Conservation (phyloP, 2,113 vertebrate genomes). For the Gopherus flavomarginatus region DNA sequence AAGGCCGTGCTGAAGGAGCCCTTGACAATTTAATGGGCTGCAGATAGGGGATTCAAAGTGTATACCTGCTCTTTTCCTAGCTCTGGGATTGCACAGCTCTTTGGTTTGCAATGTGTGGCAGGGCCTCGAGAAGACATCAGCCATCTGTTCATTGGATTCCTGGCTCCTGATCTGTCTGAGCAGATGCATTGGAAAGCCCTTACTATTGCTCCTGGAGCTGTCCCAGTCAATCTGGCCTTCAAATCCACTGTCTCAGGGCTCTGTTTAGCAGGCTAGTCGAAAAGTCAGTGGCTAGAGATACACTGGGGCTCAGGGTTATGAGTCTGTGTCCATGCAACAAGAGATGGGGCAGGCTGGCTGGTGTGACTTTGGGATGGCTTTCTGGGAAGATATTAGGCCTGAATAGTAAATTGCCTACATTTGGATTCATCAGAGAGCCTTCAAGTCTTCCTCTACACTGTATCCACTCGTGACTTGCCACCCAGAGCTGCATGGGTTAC, state of each 20-base stretch:
- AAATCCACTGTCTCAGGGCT: neutral
- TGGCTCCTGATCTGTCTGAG: neutral
- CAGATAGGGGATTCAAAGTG: neutral
- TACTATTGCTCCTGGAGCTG: neutral
- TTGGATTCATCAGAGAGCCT: neutral
- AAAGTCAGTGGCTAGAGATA: neutral
- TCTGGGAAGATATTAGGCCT: neutral
- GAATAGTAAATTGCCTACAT: neutral
- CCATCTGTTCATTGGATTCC: neutral
- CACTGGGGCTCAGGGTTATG: neutral
- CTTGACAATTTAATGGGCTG: rapidly evolving
- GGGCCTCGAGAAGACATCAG: neutral
- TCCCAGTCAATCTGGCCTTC: neutral
- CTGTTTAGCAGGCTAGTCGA: neutral
- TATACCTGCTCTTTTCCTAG: neutral
- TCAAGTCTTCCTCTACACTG: neutral
- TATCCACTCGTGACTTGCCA: neutral
- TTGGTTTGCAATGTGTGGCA: neutral
- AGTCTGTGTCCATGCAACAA: neutral
- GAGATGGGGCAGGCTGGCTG: neutral
- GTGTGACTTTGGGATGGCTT: neutral
- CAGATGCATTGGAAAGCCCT: neutral
- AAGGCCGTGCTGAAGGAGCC: neutral
- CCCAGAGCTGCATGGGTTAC: neutral
- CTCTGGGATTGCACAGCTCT: neutral